Evolutionary conservation across 2,797 vertebrate species (phyloP).

Genomic region (Columba guinea): DNA sequence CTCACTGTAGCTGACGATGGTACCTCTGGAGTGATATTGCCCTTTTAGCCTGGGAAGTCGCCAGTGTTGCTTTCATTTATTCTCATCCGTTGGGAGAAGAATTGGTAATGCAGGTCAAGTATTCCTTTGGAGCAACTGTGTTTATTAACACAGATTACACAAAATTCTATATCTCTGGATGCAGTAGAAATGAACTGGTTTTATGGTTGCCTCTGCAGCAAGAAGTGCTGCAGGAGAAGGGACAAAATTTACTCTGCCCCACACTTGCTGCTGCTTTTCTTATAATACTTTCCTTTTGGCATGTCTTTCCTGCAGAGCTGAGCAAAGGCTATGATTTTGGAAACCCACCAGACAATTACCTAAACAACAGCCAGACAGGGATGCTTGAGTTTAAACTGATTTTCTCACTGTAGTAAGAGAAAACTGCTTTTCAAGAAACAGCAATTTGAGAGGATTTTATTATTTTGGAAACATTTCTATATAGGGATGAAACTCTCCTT

Average conservation of each 20-base stretch:
- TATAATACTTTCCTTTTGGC: neutral
- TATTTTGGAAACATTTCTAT: neutral
- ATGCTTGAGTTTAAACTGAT: neutral
- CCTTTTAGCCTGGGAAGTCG: neutral
- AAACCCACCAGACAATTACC: neutral
- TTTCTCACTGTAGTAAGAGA: neutral
- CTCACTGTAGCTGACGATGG: neutral
- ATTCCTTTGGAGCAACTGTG: neutral
- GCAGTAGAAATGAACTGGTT: neutral
- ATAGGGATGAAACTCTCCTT: neutral
- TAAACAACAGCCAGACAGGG: neutral
- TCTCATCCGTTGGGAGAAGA: neutral
- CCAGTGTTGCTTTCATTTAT: neutral
- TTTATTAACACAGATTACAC: neutral
- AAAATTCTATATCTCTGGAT: neutral
- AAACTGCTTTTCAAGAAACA: neutral
- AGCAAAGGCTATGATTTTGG: neutral
- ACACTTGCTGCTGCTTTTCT: neutral
- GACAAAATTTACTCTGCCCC: neutral
- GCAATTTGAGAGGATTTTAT: neutral
- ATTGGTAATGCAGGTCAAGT: neutral
- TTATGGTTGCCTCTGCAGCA: neutral
- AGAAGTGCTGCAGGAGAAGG: neutral
- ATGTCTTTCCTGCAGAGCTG: neutral
- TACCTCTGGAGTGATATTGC: neutral